Base-by-base conservation (phyloP, 2,113 vertebrate species). In the Verasper variegatus region DNA sequence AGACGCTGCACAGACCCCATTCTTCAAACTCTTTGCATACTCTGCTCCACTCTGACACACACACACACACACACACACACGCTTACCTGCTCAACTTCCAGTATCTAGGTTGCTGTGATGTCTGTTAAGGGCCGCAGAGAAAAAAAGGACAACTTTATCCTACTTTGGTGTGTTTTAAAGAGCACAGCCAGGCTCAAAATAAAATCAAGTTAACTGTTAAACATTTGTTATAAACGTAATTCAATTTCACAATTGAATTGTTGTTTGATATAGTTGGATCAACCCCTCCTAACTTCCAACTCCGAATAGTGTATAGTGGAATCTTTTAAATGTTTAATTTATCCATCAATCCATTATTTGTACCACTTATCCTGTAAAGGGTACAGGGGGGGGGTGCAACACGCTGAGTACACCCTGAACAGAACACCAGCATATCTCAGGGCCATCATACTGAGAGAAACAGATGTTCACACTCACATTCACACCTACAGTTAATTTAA, bases 51-150 rank as follows among this genome's bases (percentile, higher is more conserved):
- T 65, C 0, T 12, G 5, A 55, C 74, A 81, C 56, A 45, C 80
- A 68, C 63, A 58, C 51, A 71, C 51, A 54, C 51, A 54, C 51
- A 31, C 31, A 31, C 31, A 31, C 1, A 31, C 18, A 52, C 51
- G 2, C 20, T n/a, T 9, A 18, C 14, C 51, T 54, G 71, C 67
- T 63, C 49, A 35, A 45, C 71, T 73, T 26, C 59, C 45, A 66
- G 21, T 75, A 88, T 84, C 67, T 87, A 81, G 84, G 80, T 71
- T 85, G 59, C 79, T 77, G 68, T 52, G 3, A 64, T 45, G 61
- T 80, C 45, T 52, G 61, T 23, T 49, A 1, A 58, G 77, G 71
- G 74, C 77, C 74, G 64, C 40, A 71, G 60, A 51, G 37, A 63
- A 68, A 74, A 76, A 69, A 65, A 7, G 5, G 6, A 31, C 31